A percentile compares a stretch with the other conserved stretches of the same genome.
Evolutionary conservation across 2,797 vertebrate species (phyloP).

Genomic region (Ctenosaura bakeri): DNA sequence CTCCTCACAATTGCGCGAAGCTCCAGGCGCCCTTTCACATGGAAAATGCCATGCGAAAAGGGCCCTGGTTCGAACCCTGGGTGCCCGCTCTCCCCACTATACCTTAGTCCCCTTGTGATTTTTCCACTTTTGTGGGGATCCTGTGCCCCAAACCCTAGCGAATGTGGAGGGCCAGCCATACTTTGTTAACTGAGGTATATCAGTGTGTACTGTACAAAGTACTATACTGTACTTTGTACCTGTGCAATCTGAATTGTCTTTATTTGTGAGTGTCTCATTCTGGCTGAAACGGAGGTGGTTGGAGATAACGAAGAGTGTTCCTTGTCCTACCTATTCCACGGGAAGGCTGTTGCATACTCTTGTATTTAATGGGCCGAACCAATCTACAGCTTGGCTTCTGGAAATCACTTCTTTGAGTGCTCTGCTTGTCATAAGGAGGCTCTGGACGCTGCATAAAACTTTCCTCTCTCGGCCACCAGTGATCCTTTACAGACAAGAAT

Average conservation of each 20-base stretch:
- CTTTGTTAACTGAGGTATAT: too few relatives aligned
- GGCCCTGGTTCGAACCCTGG: too few relatives aligned
- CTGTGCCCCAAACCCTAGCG: too few relatives aligned
- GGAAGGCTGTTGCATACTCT: conserved; percentile 56
- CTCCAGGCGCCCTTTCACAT: too few relatives aligned
- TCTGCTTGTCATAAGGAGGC: conserved; percentile 64
- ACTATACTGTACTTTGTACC: too few relatives aligned
- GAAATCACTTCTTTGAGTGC: conserved; percentile 67
- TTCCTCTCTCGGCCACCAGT: conserved; percentile 62
- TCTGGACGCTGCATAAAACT: background rate
- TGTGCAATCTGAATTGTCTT: background rate
- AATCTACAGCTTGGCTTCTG: conserved; percentile 48
- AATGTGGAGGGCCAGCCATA: too few relatives aligned
- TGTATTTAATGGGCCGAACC: conserved; percentile 54
- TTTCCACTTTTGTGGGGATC: too few relatives aligned
- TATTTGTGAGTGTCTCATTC: background rate
- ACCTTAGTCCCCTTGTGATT: too few relatives aligned
- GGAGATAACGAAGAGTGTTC: background rate
- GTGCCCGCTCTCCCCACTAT: too few relatives aligned
- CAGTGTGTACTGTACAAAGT: too few relatives aligned
- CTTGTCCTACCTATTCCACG: conserved; percentile 74
- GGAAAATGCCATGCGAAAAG: too few relatives aligned
- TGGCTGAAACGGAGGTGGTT: background rate
- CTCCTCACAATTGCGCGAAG: too few relatives aligned
- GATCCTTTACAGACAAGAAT: conserved; percentile 55